Conservation (phyloP, 2,888 invertebrate species). For the Epinotia brunnichana region DNA sequence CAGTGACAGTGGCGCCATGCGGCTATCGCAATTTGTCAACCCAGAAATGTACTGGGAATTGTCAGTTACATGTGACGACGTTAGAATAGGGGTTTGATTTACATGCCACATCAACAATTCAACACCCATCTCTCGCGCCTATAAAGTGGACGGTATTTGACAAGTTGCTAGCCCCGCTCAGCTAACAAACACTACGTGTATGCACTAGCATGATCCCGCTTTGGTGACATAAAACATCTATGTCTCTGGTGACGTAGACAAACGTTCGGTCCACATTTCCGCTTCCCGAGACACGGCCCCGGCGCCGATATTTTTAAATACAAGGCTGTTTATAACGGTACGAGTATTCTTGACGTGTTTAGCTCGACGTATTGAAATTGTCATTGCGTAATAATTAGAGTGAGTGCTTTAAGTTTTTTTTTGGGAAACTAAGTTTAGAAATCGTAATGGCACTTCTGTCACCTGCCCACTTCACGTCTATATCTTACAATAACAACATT, state of each 20-base stretch:
- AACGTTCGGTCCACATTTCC: constrained; percentile 28
- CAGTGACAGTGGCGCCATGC: neutral
- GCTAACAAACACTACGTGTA: too few species aligned
- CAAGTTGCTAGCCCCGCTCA: too few species aligned
- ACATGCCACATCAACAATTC: too few species aligned
- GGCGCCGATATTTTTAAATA: constrained; percentile 36
- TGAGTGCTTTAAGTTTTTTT: constrained; percentile 11
- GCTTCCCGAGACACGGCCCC: constrained; percentile 39
- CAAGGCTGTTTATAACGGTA: constrained; percentile 43
- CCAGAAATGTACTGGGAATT: neutral
- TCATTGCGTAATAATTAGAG: constrained; percentile 33
- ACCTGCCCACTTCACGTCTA: too few species aligned
- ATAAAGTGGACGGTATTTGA: too few species aligned
- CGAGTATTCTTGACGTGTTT: constrained; percentile 38
- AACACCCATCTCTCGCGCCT: too few species aligned
- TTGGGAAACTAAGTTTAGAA: neutral
- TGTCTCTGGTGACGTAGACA: constrained; percentile 20
- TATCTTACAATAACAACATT: too few species aligned
- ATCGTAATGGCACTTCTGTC: too few species aligned
- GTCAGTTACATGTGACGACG: neutral
- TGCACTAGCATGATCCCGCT: neutral
- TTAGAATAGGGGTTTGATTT: too few species aligned
- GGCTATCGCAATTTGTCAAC: neutral
- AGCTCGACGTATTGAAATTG: constrained; percentile 28
- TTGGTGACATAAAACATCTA: neutral